Evolutionary conservation across 2,888 invertebrate genomes (phyloP).

Genomic region (Cerastoderma edule): DNA sequence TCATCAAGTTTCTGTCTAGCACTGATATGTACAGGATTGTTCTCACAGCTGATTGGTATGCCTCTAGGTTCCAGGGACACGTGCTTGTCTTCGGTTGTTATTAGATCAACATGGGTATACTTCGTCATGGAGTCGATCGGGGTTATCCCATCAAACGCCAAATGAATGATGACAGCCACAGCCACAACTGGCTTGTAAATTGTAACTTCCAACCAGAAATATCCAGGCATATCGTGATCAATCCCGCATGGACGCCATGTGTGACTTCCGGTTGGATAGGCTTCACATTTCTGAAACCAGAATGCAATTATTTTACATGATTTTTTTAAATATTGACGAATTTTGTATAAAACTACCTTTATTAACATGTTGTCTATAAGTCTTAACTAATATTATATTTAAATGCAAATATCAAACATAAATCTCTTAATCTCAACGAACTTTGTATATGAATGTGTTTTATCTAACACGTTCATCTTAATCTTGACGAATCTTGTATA

Average conservation of each 20-base stretch:
- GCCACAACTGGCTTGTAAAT: constrained; percentile 73
- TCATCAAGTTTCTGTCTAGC: constrained; percentile 73
- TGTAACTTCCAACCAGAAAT: constrained; percentile 74
- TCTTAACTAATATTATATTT: too few species aligned
- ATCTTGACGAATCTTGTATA: too few species aligned
- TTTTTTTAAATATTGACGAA: too few species aligned
- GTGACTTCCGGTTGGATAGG: constrained; percentile 38
- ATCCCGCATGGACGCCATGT: constrained; percentile 69
- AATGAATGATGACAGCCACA: constrained; percentile 72
- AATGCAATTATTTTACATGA: neutral
- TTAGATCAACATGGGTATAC: constrained; percentile 63
- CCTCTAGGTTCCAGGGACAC: constrained; percentile 43
- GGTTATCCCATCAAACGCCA: constrained; percentile 72
- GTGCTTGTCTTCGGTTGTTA: constrained; percentile 56
- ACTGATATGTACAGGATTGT: constrained; percentile 67
- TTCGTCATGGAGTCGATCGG: constrained; percentile 50
- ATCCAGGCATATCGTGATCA: constrained; percentile 48
- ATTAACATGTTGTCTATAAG: too few species aligned
- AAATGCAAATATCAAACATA: too few species aligned
- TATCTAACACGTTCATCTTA: too few species aligned
- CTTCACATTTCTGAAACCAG: constrained; percentile 63
- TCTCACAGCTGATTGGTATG: constrained; percentile 64
- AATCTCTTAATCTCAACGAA: too few species aligned
- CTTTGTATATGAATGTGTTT: too few species aligned
- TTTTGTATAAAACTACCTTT: too few species aligned